Conservation (phyloP, 2,797 vertebrate genomes). For the Sphenodon punctatus region DNA sequence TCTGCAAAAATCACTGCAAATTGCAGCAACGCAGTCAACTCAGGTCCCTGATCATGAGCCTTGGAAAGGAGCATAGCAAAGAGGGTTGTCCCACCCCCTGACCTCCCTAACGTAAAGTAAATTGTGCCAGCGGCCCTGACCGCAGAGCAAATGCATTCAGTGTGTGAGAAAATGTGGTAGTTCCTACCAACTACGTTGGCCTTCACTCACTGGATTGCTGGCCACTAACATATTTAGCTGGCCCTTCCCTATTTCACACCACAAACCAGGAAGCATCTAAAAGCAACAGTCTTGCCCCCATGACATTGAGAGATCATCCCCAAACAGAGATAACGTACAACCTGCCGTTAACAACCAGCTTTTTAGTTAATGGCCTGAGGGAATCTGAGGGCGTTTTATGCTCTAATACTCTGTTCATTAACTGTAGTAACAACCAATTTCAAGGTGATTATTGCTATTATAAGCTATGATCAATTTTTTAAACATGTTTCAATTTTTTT, state of each 20-base stretch:
- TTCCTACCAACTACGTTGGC: too few relatives aligned
- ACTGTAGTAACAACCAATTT: slow-evolving; percentile 79
- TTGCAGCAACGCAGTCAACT: too few relatives aligned
- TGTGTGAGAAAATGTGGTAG: too few relatives aligned
- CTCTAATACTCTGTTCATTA: slow-evolving; percentile 73
- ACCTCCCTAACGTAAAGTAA: too few relatives aligned
- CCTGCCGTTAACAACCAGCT: slow-evolving; percentile 63
- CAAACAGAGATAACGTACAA: slow-evolving; percentile 47
- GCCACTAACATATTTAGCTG: not conserved
- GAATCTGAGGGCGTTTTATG: slow-evolving; percentile 62
- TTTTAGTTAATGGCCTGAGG: slow-evolving; percentile 70
- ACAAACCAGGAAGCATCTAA: not conserved
- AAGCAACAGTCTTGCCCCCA: not conserved
- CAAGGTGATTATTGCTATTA: slow-evolving; percentile 80
- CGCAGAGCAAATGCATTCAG: too few relatives aligned
- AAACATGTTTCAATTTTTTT: slow-evolving; percentile 74
- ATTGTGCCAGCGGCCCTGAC: too few relatives aligned
- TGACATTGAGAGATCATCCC: slow-evolving; percentile 4
- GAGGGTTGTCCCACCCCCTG: too few relatives aligned
- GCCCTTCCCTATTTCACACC: not conserved
- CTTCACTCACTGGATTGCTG: too few relatives aligned
- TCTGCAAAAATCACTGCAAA: too few relatives aligned
- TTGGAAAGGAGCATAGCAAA: too few relatives aligned
- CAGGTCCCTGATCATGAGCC: too few relatives aligned
- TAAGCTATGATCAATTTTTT: slow-evolving; percentile 77